These are phyloP conservation scores for Aporophyla lueneburgensis DNA, from an alignment of 2,888 invertebrate genomes.

Conservation along the genomic window DNA sequence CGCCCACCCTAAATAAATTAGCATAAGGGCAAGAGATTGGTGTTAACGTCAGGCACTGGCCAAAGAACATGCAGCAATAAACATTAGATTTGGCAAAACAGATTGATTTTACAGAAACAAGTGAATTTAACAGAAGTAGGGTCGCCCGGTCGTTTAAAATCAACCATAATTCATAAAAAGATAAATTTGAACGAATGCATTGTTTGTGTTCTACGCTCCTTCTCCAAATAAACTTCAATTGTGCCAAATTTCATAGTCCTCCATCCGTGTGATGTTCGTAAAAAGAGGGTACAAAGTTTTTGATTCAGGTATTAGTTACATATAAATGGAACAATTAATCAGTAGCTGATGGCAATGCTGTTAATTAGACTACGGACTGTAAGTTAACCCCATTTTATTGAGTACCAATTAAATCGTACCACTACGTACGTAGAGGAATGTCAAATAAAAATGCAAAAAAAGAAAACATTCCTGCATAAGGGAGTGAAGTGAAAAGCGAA, in stretches of 20 bases:
- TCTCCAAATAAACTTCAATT: no score
- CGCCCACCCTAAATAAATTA: neutral
- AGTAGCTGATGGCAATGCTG: conserved; percentile 27
- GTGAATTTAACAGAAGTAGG: neutral
- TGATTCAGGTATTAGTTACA: no score
- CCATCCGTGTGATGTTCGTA: no score
- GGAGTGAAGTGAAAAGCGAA: conserved; percentile 17
- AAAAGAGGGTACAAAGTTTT: no score
- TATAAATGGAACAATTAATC: conserved; percentile 23
- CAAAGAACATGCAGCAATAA: neutral
- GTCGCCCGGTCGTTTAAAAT: no score
- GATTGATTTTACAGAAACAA: neutral
- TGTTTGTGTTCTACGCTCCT: no score
- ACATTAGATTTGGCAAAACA: neutral
- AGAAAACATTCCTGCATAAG: neutral
- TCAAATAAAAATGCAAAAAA: conserved; percentile 38
- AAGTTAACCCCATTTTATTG: conserved; percentile 27
- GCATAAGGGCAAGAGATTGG: neutral
- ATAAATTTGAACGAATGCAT: no score
- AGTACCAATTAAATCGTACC: neutral
- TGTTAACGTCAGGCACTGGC: neutral
- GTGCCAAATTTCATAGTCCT: no score
- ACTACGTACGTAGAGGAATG: conserved; percentile 3
- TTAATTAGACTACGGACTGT: conserved; percentile 50
- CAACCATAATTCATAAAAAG: no score